phyloP scores from a whole-genome alignment of 2,888 invertebrate genomes.

The Andrena praecox region DNA sequence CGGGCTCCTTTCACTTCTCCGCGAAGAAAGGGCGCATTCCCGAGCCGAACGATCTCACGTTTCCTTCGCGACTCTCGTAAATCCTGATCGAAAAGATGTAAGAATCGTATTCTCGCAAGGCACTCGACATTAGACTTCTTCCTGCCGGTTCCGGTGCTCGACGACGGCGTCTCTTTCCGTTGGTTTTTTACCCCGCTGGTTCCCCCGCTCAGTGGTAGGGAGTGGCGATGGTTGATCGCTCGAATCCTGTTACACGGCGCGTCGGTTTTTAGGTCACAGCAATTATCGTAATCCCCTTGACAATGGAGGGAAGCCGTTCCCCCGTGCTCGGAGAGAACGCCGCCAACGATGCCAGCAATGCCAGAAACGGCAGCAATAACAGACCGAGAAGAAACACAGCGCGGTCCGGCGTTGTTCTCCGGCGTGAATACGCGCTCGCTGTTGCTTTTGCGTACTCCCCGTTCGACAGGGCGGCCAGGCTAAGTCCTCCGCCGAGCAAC shows the following conservation, averaged over 20 bases:
- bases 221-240: constrained; percentile 61
- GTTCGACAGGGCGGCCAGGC: background rate
- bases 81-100: constrained; percentile 16
- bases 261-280: constrained; percentile 75
- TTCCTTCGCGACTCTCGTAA: background rate
- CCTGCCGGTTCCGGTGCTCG: constrained; percentile 11
- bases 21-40: background rate
- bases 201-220: constrained; percentile 36
- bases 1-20: background rate
- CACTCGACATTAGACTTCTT: constrained; percentile 27
- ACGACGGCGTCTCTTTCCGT: background rate
- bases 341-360: constrained; percentile 13
- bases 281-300: constrained; percentile 74
- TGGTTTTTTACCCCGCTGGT: constrained; percentile 21
- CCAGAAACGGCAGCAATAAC: constrained; percentile 20
- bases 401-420: constrained; percentile 11
- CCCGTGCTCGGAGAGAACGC: constrained; percentile 5
- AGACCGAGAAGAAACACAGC: constrained; percentile 10
- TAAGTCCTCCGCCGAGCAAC: background rate
- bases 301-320: constrained; percentile 56
- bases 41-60: background rate
- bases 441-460: constrained; percentile 17
- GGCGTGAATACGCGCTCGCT: constrained; percentile 40
- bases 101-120: background rate
- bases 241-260: constrained; percentile 71